Evolutionary conservation across 2,113 vertebrate species (phyloP).

Genomic region (Limnothrissa miodon): DNA sequence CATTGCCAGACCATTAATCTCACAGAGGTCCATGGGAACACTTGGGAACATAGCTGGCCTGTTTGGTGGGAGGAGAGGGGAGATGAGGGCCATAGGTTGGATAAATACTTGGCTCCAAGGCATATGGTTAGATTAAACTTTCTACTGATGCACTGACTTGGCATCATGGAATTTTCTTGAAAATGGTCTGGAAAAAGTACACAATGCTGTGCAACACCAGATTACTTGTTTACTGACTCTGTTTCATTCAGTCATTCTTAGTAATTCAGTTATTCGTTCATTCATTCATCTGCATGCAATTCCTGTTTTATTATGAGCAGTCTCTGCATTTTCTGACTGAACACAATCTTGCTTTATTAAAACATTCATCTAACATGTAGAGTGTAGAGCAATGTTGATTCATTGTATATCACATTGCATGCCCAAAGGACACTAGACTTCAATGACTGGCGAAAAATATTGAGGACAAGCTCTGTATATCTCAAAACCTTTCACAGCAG

Average conservation of each 20-base stretch:
- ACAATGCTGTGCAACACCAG: neutral
- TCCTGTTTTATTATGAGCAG: neutral
- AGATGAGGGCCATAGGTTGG: neutral
- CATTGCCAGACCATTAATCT: neutral
- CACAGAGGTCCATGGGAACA: neutral
- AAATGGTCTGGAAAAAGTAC: neutral
- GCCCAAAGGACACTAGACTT: neutral
- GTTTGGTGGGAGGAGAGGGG: neutral
- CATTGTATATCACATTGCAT: constrained; percentile 2
- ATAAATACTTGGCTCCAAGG: neutral
- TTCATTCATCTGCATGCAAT: neutral
- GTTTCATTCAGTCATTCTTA: neutral
- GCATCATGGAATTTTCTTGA: neutral
- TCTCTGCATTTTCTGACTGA: neutral
- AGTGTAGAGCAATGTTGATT: neutral
- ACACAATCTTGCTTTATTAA: neutral
- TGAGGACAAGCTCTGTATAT: neutral
- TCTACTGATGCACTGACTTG: neutral
- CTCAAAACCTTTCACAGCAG: neutral
- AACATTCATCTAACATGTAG: neutral
- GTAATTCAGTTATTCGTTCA: neutral
- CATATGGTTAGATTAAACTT: neutral
- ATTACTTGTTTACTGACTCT: neutral
- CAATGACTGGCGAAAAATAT: neutral
- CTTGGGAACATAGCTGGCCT: neutral